Evolutionary conservation across 2,888 invertebrate species (phyloP), one percentile per base, ranked within the genome.

Genomic region (Drosophila eohydei): DNA sequence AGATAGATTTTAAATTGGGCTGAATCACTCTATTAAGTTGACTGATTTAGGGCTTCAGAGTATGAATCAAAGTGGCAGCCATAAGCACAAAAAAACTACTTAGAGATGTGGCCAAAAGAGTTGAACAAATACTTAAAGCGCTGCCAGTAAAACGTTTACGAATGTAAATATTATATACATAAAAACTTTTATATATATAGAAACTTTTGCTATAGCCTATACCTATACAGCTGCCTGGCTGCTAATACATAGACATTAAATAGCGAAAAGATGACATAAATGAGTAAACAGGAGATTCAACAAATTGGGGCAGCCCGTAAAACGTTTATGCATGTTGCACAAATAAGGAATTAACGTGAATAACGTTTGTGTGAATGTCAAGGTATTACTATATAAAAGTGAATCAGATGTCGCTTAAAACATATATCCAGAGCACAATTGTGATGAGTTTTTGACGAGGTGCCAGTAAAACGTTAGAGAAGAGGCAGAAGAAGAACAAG

Each of bases 401-500:
- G 2, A 5, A 4, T 1, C 16, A 43, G 11, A 21, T 21, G 21
- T 11, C 9, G 3, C 9, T 9, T 16, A 2, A 16, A 41, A 16
- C 7, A 40, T 40, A 40, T 40, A 7, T n/a, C 2, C 7, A 40
- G 3, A n/a, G 3, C 5, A 14, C 6, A n/a, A 36, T 4, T 12
- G 12, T 1, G 4, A 36, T 0, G 4, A n/a, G n/a, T n/a, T 40
- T 40, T 40, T n/a, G 4, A 46, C 30, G 34, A 52, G 26, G 38
- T 3, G 52, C 11, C 28, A 54, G 52, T 38, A 28, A 38, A 54
- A 54, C 38, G 54, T 54, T 54, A 16, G 28, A n/a, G 28, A 38
- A 28, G 21, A 21, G n/a, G n/a, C n/a, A n/a, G n/a, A n/a, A n/a
- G n/a, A n/a, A n/a, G n/a, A n/a, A n/a, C n/a, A n/a, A n/a, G n/a